Evolutionary conservation across 2,888 invertebrate genomes (phyloP).

Genomic region (Pecten maximus): DNA sequence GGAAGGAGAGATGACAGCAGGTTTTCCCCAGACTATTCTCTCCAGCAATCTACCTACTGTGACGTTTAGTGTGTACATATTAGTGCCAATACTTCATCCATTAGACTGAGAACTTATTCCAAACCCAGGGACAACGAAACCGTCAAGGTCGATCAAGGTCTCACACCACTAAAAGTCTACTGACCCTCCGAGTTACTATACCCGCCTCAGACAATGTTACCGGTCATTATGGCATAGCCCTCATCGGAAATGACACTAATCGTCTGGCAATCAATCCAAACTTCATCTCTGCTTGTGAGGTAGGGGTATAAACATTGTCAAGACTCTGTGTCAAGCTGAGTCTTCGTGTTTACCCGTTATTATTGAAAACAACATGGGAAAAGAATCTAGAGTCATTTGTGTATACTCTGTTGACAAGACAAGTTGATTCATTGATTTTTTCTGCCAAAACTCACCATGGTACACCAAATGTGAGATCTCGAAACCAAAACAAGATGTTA

Average conservation of each 20-base stretch:
- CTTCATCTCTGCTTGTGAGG: conserved; percentile 13
- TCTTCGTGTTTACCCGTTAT: not conserved
- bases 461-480: not conserved
- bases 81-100: conserved; percentile 11
- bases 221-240: not conserved
- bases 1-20: not conserved
- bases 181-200: not conserved
- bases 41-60: not conserved
- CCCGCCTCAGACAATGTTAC: not conserved
- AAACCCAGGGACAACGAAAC: conserved; percentile 8
- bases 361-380: not conserved
- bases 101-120: not conserved
- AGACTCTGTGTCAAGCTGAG: conserved; percentile 27
- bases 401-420: not conserved
- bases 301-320: not conserved
- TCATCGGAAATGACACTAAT: conserved; percentile 22
- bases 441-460: conserved; percentile 12
- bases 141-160: conserved; percentile 20
- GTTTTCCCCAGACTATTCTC: conserved; percentile 9
- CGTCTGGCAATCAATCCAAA: not conserved
- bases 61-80: not conserved
- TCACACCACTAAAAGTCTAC: not conserved
- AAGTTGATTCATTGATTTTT: not conserved
- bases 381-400: not conserved
- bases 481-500: not conserved